Evolutionary conservation across 2,797 vertebrate genomes (phyloP), one percentile per base, ranked within the genome.

Genomic region (Gorsachius magnificus): DNA sequence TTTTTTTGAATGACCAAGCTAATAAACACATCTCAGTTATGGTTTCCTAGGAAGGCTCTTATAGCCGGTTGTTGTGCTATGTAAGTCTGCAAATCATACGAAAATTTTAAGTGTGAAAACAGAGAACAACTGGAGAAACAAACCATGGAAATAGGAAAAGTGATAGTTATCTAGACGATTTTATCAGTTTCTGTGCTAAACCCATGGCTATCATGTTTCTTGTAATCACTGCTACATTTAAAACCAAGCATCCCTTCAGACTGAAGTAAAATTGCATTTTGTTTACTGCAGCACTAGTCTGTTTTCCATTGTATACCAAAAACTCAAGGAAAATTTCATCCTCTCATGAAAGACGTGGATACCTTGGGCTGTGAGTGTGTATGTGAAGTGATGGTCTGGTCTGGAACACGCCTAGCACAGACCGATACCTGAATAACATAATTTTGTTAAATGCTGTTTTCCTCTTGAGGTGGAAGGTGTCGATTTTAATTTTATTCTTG

Each of bases 281-380:
- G 2, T 54, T 84, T 53, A 24, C 66, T 53, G 21, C 38, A 71
- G 29, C 28, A 10, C 0, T 0, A 35, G 1, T 26, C 54, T 70
- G 12, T 50, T 66, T 75, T 53, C 22, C 10, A 8, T 38, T 81
- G 24, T 16, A 16, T 26, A 53, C 5, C 17, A 45, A 71, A 95
- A 78, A 51, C 5, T 6, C 8, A 36, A 35, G n/a, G 14, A 56
- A 87, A 89, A 77, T 2, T 74, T 33, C 45, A 53, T 11, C 2
- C 16, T 14, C 16, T 74, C 4, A 2, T 7, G 50, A 19, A 22
- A 69, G 35, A 35, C 16, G 2, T 3, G 11, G 13, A 20, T 66
- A 7, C 17, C 16, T 28, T 7, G 26, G 41, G 26, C n/a, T 72
- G 6, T 31, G 31, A 72, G 31, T 2, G 2, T n/a, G 45, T 22